These are phyloP conservation scores for Xanthorhoe designata DNA, from an alignment of 2,888 invertebrate species.

Conservation along the genomic window DNA sequence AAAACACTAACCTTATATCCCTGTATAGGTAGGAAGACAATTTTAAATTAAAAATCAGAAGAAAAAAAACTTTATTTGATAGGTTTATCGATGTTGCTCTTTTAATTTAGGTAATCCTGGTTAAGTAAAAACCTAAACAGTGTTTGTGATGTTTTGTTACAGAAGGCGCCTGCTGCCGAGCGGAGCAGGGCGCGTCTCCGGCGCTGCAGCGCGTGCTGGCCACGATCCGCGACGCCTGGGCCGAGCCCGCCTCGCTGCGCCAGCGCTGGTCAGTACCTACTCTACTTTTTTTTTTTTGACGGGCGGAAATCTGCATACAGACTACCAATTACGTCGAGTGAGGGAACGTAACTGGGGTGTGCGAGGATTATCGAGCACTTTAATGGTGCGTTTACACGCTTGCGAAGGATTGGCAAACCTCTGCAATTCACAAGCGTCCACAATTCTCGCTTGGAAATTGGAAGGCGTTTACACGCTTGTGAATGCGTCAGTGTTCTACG, in stretches of 20 bases:
- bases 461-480: no score
- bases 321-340: background rate
- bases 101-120: background rate
- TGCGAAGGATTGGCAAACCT: no score
- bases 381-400: no score
- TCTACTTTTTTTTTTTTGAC: no score
- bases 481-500: no score
- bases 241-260: slow-evolving; percentile 50
- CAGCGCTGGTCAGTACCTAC: slow-evolving; percentile 43
- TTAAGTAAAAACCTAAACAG: no score
- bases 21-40: background rate
- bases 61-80: background rate
- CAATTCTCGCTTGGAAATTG: no score
- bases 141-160: background rate
- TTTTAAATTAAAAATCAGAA: background rate
- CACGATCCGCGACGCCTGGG: slow-evolving; percentile 58
- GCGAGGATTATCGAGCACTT: no score
- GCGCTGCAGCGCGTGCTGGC: slow-evolving; percentile 62
- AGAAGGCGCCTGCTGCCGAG: background rate
- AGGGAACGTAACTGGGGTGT: no score
- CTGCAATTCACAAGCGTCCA: no score
- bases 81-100: background rate
- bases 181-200: background rate
- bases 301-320: no score
- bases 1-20: background rate